Percentiles rank a stretch among this genome's conserved stretches.
These are phyloP conservation scores for Glaucidium brasilianum DNA, from an alignment of 2,113 vertebrate species.

Conservation along the genomic window DNA sequence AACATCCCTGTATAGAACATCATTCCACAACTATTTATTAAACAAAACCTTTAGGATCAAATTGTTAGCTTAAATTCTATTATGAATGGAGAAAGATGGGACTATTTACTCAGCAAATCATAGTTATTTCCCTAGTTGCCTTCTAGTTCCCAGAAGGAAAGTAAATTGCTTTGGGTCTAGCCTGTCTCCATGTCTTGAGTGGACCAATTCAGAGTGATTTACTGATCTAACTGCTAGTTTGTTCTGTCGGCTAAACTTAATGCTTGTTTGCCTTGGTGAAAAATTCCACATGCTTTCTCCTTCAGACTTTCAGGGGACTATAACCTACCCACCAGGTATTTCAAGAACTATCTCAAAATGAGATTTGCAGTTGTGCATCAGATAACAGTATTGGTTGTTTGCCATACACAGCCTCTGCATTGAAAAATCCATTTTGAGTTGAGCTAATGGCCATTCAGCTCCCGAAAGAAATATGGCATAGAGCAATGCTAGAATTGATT, in stretches of 20 bases:
- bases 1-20: not conserved
- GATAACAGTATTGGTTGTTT: not conserved
- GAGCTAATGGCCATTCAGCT: not conserved
- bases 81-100: not conserved
- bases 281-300: not conserved
- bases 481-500: not conserved
- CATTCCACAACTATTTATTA: not conserved
- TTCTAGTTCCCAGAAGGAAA: not conserved
- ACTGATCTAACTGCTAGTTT: not conserved
- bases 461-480: not conserved
- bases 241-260: not conserved
- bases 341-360: not conserved
- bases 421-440: slow-evolving; percentile 19
- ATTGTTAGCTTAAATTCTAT: not conserved
- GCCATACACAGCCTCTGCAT: not conserved
- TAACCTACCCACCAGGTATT: not conserved
- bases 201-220: not conserved
- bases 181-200: not conserved
- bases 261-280: not conserved
- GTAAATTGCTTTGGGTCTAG: not conserved
- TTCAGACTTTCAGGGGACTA: not conserved
- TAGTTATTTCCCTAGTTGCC: not conserved
- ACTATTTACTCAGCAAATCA: not conserved
- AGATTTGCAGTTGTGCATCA: not conserved
- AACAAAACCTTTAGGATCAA: not conserved